phyloP scores from a whole-genome alignment of 2,797 vertebrate genomes.

The Bryconaethiops microstoma region DNA sequence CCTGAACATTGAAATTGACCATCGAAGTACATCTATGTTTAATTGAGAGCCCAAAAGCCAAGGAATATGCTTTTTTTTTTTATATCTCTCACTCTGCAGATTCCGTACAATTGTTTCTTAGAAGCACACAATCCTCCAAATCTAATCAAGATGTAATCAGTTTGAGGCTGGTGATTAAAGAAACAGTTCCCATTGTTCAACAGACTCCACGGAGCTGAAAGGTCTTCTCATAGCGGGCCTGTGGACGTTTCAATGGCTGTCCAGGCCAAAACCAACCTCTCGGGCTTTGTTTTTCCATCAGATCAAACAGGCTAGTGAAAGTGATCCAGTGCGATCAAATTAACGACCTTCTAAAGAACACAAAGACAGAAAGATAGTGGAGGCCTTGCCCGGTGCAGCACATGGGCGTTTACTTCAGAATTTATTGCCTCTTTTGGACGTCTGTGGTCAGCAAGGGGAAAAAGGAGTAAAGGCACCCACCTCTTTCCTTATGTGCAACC shows the following conservation, averaged over 20 bases:
- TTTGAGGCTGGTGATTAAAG: conserved; percentile 35
- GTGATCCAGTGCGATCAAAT: conserved; percentile 39
- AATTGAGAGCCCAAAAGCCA: neutral
- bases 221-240: conserved; percentile 11
- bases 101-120: neutral
- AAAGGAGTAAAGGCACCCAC: conserved; percentile 28
- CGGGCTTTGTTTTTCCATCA: conserved; percentile 36
- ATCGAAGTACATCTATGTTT: neutral
- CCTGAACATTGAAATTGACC: neutral
- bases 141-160: conserved; percentile 29
- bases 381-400: conserved; percentile 22
- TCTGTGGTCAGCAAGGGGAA: conserved; percentile 46
- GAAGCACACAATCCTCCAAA: conserved; percentile 23
- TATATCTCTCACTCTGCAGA: neutral
- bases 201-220: conserved; percentile 19
- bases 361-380: conserved; percentile 14
- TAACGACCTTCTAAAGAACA: conserved; percentile 37
- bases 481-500: conserved; percentile 7
- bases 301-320: conserved; percentile 45
- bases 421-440: conserved; percentile 37
- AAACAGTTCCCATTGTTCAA: conserved; percentile 41
- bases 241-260: conserved; percentile 12
- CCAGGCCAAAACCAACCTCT: conserved; percentile 47
- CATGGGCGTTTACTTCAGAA: conserved; percentile 38
- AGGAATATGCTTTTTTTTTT: neutral